Evolutionary conservation across 2,888 invertebrate genomes (phyloP).

Genomic region (Sthenelais limicola): DNA sequence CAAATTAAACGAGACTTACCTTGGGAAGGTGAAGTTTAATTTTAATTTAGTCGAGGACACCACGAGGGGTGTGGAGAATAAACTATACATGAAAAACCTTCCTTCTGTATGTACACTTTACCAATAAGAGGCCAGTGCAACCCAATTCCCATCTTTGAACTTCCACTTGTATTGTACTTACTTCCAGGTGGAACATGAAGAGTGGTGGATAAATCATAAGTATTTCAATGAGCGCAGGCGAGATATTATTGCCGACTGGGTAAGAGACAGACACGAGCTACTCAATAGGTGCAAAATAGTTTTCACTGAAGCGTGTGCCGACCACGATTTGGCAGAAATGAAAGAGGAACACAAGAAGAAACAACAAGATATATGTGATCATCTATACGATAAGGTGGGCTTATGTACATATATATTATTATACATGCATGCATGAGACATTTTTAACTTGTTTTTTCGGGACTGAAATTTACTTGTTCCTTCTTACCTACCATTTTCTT

Average conservation of each 20-base stretch:
- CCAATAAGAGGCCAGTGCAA: too few relatives aligned
- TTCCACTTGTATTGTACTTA: too few relatives aligned
- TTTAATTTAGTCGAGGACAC: too few relatives aligned
- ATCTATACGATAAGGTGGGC: slow-evolving; percentile 63
- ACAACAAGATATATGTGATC: slow-evolving; percentile 63
- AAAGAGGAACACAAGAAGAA: slow-evolving; percentile 58
- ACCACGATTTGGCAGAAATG: slow-evolving; percentile 61
- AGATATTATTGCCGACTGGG: slow-evolving; percentile 65
- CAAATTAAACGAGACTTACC: too few relatives aligned
- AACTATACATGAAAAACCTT: too few relatives aligned
- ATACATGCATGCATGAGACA: neutral
- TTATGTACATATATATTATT: neutral
- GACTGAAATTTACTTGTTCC: neutral
- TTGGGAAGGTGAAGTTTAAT: too few relatives aligned
- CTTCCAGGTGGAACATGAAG: slow-evolving; percentile 66
- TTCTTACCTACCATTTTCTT: neutral
- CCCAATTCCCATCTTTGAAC: too few relatives aligned
- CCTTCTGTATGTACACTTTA: too few relatives aligned
- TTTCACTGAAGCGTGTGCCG: slow-evolving; percentile 59
- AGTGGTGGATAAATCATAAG: slow-evolving; percentile 66
- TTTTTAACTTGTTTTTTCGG: neutral
- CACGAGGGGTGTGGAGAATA: too few relatives aligned
- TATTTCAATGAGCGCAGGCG: slow-evolving; percentile 63
- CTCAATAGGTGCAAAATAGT: slow-evolving; percentile 59
- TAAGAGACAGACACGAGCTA: slow-evolving; percentile 64